Evolutionary conservation across 2,797 vertebrate species (phyloP).

Genomic region (Knipowitschia caucasica): DNA sequence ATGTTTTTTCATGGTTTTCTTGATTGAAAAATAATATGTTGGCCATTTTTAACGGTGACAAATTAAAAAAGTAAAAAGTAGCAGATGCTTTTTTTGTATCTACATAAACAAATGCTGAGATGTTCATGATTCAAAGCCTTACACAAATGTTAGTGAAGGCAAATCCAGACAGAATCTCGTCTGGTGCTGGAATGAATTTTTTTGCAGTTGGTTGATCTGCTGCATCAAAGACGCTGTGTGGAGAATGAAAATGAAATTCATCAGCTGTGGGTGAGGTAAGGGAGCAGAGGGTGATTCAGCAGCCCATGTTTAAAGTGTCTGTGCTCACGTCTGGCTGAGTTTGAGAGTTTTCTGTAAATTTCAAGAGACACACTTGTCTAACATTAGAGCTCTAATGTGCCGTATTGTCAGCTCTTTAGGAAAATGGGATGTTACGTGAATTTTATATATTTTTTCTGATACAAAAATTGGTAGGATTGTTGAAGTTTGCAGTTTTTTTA

Average conservation of each 20-base stretch:
- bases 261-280: neutral
- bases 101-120: no score
- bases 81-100: no score
- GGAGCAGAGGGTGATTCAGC: neutral
- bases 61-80: no score
- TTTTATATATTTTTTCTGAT: no score
- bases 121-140: neutral
- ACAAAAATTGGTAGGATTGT: no score
- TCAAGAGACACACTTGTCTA: neutral
- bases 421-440: no score
- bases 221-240: neutral
- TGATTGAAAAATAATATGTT: no score
- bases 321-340: no score
- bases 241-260: neutral
- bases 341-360: neutral
- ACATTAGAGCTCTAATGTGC: neutral
- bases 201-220: slow-evolving; percentile 4
- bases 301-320: neutral
- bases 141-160: neutral
- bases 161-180: neutral
- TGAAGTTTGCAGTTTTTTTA: no score
- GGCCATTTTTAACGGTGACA: no score
- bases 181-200: neutral
- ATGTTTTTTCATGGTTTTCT: no score
- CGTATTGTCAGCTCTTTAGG: no score